phyloP scores from a whole-genome alignment of 92 coral and sea anemone genomes.

The Porites lobata region DNA sequence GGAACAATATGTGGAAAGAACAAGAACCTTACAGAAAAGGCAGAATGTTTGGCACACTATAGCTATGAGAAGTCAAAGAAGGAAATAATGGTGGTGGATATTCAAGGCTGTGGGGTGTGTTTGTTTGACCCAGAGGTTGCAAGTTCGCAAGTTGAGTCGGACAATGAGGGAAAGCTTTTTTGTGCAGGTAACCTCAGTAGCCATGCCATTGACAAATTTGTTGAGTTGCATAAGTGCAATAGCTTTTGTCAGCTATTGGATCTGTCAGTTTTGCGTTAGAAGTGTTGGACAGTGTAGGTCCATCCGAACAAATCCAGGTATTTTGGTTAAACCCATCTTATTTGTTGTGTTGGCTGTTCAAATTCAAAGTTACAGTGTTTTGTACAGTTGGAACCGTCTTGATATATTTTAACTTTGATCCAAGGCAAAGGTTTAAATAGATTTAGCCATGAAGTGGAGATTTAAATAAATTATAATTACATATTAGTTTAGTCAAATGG shows the following conservation, averaged over 20 bases:
- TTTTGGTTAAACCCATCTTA: constrained; percentile 21
- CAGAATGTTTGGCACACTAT: too few relatives aligned
- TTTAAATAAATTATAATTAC: not conserved
- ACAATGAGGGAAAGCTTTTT: constrained; percentile 45
- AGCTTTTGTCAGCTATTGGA: constrained; percentile 54
- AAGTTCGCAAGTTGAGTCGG: not conserved
- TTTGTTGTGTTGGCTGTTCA: constrained; percentile 15
- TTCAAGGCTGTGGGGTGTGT: too few relatives aligned
- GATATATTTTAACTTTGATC: not conserved
- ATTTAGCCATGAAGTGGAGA: not conserved
- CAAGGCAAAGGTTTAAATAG: not conserved
- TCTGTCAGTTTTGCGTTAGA: constrained; percentile 35
- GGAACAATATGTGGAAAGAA: too few relatives aligned
- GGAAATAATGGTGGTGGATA: too few relatives aligned
- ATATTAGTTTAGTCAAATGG: not conserved
- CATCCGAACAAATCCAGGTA: not conserved
- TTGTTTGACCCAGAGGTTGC: constrained; percentile 59
- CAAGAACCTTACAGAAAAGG: too few relatives aligned
- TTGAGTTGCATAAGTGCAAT: constrained; percentile 49
- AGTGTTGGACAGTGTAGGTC: not conserved
- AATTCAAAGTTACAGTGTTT: constrained; percentile 12
- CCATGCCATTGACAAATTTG: constrained; percentile 56
- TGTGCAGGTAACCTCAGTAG: constrained; percentile 59
- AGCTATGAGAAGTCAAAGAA: too few relatives aligned
- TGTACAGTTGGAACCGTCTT: constrained; percentile 14